Evolutionary conservation across 2,888 invertebrate species (phyloP).

Genomic region (Clostera curtula): DNA sequence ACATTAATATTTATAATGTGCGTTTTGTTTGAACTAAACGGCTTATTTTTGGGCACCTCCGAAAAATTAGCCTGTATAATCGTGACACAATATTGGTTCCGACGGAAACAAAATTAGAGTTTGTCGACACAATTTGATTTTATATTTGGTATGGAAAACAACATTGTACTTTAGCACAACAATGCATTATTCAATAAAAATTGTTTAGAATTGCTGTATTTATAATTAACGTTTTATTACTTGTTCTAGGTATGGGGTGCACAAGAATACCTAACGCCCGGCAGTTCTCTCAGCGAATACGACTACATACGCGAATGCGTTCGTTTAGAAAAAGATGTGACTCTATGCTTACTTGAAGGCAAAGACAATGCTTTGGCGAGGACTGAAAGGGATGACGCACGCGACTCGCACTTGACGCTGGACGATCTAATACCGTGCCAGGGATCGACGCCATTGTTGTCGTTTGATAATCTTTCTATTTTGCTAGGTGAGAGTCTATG

Average conservation of each 20-base stretch:
- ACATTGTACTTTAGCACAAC: too few species aligned
- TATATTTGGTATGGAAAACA: too few species aligned
- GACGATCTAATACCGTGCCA: constrained; percentile 86
- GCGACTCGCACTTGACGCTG: constrained; percentile 82
- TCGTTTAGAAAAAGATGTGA: constrained; percentile 92
- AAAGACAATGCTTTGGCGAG: constrained; percentile 81
- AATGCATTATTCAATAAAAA: too few species aligned
- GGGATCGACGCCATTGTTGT: constrained; percentile 82
- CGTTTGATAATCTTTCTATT: constrained; percentile 89
- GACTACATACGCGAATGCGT: constrained; percentile 96
- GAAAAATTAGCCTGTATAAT: too few species aligned
- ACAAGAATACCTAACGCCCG: constrained; percentile 90
- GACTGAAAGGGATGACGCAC: constrained; percentile 87
- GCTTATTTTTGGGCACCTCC: too few species aligned
- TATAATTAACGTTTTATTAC: too few species aligned
- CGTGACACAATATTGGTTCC: too few species aligned
- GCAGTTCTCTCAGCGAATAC: constrained; percentile 89
- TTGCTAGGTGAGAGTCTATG: constrained; percentile 78
- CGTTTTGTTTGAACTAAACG: too few species aligned
- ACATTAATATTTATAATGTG: too few species aligned
- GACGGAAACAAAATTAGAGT: too few species aligned
- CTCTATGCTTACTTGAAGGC: constrained; percentile 79
- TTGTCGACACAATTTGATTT: too few species aligned
- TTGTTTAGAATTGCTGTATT: too few species aligned
- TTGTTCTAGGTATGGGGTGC: constrained; percentile 89